phyloP scores from a whole-genome alignment of 2,113 vertebrate genomes.

The Hemiscyllium ocellatum region DNA sequence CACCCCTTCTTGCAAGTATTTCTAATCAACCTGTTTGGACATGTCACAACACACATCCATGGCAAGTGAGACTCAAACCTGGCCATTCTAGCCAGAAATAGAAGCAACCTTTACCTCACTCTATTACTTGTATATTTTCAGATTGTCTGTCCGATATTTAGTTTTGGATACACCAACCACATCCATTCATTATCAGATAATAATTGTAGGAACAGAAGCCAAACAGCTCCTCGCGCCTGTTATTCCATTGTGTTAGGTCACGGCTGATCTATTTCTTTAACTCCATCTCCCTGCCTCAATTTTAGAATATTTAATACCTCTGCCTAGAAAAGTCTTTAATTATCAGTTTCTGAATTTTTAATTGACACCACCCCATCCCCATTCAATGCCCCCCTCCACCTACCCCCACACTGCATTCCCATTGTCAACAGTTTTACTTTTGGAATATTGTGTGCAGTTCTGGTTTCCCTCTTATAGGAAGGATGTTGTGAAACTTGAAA shows the following conservation, averaged over 20 bases:
- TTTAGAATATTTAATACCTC: not conserved
- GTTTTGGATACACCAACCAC: not conserved
- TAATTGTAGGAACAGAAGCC: not conserved
- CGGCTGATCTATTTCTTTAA: not conserved
- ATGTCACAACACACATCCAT: too few relatives aligned
- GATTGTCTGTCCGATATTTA: not conserved
- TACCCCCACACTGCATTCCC: too few relatives aligned
- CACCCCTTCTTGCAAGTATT: too few relatives aligned
- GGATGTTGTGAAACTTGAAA: too few relatives aligned
- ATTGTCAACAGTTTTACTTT: not conserved
- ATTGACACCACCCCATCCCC: not conserved
- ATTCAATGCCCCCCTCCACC: too few relatives aligned
- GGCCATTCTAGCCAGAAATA: too few relatives aligned
- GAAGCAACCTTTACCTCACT: not conserved
- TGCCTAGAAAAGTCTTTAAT: not conserved
- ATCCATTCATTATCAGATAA: not conserved
- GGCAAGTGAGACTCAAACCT: too few relatives aligned
- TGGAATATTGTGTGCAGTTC: too few relatives aligned
- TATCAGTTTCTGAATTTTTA: not conserved
- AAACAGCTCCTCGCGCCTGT: not conserved
- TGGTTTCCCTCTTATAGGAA: too few relatives aligned
- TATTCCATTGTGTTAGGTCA: not conserved
- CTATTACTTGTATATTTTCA: not conserved
- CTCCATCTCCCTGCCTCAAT: not conserved
- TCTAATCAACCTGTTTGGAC: too few relatives aligned